Conservation (phyloP, 2,888 invertebrate genomes). For the Galerucella nymphaeae region DNA sequence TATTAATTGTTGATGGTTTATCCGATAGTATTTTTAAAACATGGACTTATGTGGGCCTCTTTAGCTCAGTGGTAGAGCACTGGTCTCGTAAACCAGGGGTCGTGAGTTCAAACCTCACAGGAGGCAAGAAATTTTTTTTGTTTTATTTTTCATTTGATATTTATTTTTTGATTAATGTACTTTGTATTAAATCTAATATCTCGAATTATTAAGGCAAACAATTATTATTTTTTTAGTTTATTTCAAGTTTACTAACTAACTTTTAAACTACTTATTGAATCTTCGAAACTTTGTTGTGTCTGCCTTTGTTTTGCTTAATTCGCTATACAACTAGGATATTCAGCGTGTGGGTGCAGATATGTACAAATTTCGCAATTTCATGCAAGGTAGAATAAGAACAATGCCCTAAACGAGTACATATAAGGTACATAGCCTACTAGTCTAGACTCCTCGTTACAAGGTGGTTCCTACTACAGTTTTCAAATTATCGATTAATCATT, state of each 20-base stretch:
- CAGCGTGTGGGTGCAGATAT: conserved; percentile 33
- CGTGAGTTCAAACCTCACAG: conserved; percentile 87
- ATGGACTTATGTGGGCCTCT: conserved; percentile 67
- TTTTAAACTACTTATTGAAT: too few relatives aligned
- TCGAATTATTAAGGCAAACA: too few relatives aligned
- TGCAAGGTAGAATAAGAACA: conserved; percentile 40
- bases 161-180: background rate
- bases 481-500: too few relatives aligned
- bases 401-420: conserved; percentile 22
- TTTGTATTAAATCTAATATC: too few relatives aligned
- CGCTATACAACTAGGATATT: conserved; percentile 2
- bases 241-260: too few relatives aligned
- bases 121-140: conserved; percentile 68
- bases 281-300: too few relatives aligned
- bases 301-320: too few relatives aligned
- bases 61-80: conserved; percentile 88
- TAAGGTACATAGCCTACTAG: conserved; percentile 6
- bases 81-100: conserved; percentile 88
- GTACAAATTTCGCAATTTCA: conserved; percentile 31
- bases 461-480: too few relatives aligned
- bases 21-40: background rate
- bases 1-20: background rate
- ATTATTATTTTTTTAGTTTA: too few relatives aligned
- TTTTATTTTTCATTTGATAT: background rate
- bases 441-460: conserved; percentile 15